Percentiles rank a stretch among this genome's conserved stretches.
These are phyloP conservation scores for Perdix hodgsoniae DNA, from an alignment of 2,797 vertebrate genomes.

Conservation along the genomic window DNA sequence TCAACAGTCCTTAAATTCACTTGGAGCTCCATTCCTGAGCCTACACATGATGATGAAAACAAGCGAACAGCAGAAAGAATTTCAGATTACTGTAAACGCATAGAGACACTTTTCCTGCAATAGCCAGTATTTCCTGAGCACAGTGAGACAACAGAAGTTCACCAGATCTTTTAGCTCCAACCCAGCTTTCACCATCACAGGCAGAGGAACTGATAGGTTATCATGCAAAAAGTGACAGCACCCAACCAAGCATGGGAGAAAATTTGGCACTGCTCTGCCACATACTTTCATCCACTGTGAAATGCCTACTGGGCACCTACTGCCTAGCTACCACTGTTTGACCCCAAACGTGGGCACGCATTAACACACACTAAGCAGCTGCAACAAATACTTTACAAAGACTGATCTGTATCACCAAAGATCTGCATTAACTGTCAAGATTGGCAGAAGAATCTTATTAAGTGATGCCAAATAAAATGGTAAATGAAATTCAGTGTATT, in stretches of 20 bases:
- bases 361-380: not conserved
- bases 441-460: not conserved
- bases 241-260: not conserved
- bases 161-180: not conserved
- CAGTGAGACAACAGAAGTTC: not conserved
- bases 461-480: not conserved
- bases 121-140: not conserved
- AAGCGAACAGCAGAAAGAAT: not conserved
- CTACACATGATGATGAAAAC: not conserved
- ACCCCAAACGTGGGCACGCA: rapidly evolving
- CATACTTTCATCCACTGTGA: not conserved
- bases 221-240: not conserved
- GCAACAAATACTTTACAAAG: not conserved
- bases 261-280: not conserved
- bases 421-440: not conserved
- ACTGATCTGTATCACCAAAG: not conserved
- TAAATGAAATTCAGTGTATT: not conserved
- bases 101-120: not conserved
- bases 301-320: not conserved
- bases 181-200: not conserved
- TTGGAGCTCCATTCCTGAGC: not conserved
- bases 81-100: not conserved
- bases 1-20: not conserved
- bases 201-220: not conserved
- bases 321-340: not conserved